phyloP scores from a whole-genome alignment of 1,140 invertebrate species.

The Zaprionus ornatus region DNA sequence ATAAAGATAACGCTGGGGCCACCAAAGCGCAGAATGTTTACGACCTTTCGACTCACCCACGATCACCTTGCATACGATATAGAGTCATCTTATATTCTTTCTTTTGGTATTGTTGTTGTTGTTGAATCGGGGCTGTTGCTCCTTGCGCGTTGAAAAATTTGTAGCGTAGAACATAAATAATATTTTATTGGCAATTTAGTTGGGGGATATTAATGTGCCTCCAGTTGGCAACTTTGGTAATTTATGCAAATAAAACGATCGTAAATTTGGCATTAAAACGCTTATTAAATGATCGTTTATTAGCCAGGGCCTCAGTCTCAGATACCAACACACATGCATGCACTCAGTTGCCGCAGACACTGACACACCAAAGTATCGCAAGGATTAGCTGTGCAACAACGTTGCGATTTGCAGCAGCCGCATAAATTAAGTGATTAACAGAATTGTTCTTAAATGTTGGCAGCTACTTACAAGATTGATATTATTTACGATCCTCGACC shows the following conservation, averaged over 20 bases:
- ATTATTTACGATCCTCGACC: conserved; percentile 59
- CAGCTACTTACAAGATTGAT: conserved; percentile 73
- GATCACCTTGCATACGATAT: conserved; percentile 41
- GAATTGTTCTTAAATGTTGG: conserved; percentile 72
- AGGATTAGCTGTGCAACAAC: conserved; percentile 64
- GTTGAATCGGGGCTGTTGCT: conserved; percentile 10
- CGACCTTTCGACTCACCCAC: conserved; percentile 43
- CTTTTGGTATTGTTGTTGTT: conserved; percentile 4
- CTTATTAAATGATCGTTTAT: conserved; percentile 83
- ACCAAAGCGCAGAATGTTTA: conserved; percentile 64
- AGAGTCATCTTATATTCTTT: conserved; percentile 39
- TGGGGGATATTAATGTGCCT: conserved; percentile 75
- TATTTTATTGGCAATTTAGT: conserved; percentile 83
- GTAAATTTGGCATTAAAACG: conserved; percentile 83
- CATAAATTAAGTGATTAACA: conserved; percentile 77
- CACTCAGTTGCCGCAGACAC: background rate
- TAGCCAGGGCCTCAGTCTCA: conserved; percentile 41
- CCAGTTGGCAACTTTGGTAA: conserved; percentile 80
- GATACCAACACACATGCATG: conserved; percentile 2
- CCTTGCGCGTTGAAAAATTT: conserved; percentile 55
- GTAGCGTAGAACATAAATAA: conserved; percentile 72
- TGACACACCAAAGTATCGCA: background rate
- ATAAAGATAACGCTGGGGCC: conserved; percentile 31
- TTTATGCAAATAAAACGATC: conserved; percentile 83
- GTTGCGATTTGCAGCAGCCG: conserved; percentile 70